A percentile compares a stretch with the other conserved stretches of the same genome.
These are phyloP conservation scores for Elanoides forficatus DNA, from an alignment of 2,113 vertebrate genomes.

Conservation along the genomic window DNA sequence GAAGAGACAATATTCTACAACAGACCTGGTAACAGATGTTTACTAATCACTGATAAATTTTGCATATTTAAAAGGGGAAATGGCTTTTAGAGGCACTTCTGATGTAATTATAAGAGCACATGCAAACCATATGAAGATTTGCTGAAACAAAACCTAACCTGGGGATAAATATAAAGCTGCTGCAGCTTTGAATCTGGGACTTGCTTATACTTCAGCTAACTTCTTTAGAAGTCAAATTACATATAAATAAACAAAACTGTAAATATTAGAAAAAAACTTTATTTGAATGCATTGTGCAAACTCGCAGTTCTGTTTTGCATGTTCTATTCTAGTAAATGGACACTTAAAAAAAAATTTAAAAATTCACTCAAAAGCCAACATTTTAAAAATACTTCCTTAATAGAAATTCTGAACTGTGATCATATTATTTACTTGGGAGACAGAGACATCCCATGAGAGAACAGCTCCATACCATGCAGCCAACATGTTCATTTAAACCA, in stretches of 20 bases:
- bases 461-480: background rate
- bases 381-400: background rate
- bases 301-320: background rate
- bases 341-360: background rate
- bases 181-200: background rate
- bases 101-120: background rate
- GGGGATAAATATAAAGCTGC: background rate
- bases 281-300: background rate
- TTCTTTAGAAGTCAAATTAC: background rate
- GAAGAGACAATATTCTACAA: background rate
- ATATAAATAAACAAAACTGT: background rate
- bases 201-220: background rate
- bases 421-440: background rate
- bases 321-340: background rate
- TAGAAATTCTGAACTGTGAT: background rate
- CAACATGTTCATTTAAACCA: background rate
- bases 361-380: background rate
- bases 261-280: background rate
- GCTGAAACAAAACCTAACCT: background rate
- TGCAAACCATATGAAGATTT: background rate
- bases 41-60: slow-evolving; percentile 45
- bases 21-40: slow-evolving; percentile 34
- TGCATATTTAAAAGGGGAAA: slow-evolving; percentile 43
- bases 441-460: background rate
- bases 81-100: background rate